Percentiles rank a stretch among this genome's conserved stretches.
Evolutionary conservation across 2,797 vertebrate species (phyloP).

Genomic region (Xyrichtys novacula): DNA sequence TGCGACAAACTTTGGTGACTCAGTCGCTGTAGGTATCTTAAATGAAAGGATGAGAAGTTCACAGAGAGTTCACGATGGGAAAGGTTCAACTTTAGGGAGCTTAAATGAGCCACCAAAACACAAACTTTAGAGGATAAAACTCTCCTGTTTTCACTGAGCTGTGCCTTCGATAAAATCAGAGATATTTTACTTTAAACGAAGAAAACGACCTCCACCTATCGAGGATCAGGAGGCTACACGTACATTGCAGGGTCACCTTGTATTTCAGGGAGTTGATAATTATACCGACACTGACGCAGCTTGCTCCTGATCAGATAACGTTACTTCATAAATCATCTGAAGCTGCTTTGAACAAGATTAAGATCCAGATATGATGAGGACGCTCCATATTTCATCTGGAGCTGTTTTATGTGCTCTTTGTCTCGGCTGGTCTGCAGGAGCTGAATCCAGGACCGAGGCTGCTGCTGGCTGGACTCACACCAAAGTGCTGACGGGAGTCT

Average conservation of each 20-base stretch:
- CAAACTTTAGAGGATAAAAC: background rate
- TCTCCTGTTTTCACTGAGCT: background rate
- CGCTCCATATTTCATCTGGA: conserved; percentile 60
- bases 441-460: conserved; percentile 20
- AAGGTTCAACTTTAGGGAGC: background rate
- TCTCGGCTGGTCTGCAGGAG: conserved; percentile 24
- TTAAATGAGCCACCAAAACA: background rate
- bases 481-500: conserved; percentile 41
- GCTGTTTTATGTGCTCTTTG: conserved; percentile 25
- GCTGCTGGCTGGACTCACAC: conserved; percentile 13
- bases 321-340: conserved; percentile 59
- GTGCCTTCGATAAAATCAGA: no score
- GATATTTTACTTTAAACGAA: background rate
- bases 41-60: background rate
- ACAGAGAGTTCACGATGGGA: background rate
- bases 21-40: background rate
- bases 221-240: conserved; percentile 6
- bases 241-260: conserved; percentile 61
- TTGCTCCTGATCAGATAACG: conserved; percentile 26
- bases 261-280: conserved; percentile 50
- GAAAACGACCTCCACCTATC: conserved; percentile 46
- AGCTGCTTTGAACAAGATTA: conserved; percentile 54
- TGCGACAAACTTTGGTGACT: background rate
- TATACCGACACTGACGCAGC: conserved; percentile 28
- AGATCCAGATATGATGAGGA: conserved; percentile 53